phyloP scores from a whole-genome alignment of 2,113 vertebrate species.

The Misgurnus anguillicaudatus region DNA sequence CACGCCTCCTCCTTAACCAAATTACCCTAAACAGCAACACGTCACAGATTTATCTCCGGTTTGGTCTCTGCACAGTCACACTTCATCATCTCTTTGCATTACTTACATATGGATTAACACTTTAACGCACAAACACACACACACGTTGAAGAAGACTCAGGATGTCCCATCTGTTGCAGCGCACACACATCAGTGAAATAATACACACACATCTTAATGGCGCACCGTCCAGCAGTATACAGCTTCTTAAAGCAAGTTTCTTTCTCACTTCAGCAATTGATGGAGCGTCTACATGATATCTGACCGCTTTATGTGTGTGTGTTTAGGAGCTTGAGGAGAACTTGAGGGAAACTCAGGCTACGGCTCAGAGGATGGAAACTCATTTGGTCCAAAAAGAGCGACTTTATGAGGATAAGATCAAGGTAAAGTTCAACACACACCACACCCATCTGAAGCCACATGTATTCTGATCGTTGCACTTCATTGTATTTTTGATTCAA shows the following conservation, averaged over 20 bases:
- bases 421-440: slow-evolving; percentile 71
- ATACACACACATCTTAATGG: slow-evolving; percentile 4
- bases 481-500: too few relatives aligned
- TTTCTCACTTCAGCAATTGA: background rate
- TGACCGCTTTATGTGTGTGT: slow-evolving; percentile 26
- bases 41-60: background rate
- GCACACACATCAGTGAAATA: slow-evolving; percentile 30
- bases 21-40: slow-evolving; percentile 39
- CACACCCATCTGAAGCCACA: too few relatives aligned
- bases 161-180: slow-evolving; percentile 27
- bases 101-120: slow-evolving; percentile 25
- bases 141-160: slow-evolving; percentile 25
- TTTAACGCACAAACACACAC: slow-evolving; percentile 12
- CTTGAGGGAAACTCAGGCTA: slow-evolving; percentile 90
- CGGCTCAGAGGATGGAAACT: slow-evolving; percentile 93
- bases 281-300: background rate
- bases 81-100: background rate
- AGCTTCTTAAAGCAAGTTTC: slow-evolving; percentile 68
- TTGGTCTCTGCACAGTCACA: background rate
- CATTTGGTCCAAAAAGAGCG: slow-evolving; percentile 96
- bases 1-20: slow-evolving; percentile 14
- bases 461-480: too few relatives aligned
- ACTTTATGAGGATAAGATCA: slow-evolving; percentile 95
- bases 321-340: slow-evolving; percentile 94
- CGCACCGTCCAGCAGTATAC: slow-evolving; percentile 60